A percentile compares a stretch with the other conserved stretches of the same genome.
phyloP scores from a whole-genome alignment of 35 echinoderm and acorn worm species.

The Apostichopus japonicus region DNA sequence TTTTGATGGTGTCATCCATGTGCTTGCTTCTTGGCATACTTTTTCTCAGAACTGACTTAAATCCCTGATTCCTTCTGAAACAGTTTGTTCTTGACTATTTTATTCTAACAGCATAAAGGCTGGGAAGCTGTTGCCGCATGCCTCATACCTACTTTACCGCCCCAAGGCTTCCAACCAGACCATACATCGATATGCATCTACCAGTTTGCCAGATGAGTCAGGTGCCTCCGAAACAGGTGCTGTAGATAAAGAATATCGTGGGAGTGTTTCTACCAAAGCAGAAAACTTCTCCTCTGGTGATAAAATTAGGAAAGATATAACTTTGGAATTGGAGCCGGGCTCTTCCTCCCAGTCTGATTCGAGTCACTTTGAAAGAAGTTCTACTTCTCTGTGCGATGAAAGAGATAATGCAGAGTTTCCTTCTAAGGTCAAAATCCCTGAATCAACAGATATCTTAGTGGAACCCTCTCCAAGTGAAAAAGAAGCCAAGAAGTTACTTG shows the following conservation, averaged over 20 bases:
- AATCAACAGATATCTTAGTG: not conserved
- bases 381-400: not conserved
- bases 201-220: not conserved
- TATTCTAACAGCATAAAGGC: constrained; percentile 82
- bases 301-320: too few species aligned
- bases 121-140: constrained; percentile 72
- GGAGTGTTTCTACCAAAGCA: too few species aligned
- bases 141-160: constrained; percentile 75
- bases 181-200: constrained; percentile 43
- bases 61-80: too few species aligned
- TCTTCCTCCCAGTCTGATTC: not conserved
- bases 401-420: not conserved
- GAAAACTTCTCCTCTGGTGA: too few species aligned
- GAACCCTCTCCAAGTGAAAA: not conserved
- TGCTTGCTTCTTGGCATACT: too few species aligned
- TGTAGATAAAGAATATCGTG: too few species aligned
- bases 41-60: too few species aligned
- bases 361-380: not conserved
- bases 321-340: too few species aligned
- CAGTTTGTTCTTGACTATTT: not conserved
- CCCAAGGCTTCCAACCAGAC: constrained; percentile 71
- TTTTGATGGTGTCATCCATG: too few species aligned
- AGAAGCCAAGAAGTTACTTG: not conserved
- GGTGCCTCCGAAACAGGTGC: not conserved
- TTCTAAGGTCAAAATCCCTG: not conserved